Base-by-base conservation (phyloP, 2,888 invertebrate species). In the Rhogogaster chlorosoma region DNA sequence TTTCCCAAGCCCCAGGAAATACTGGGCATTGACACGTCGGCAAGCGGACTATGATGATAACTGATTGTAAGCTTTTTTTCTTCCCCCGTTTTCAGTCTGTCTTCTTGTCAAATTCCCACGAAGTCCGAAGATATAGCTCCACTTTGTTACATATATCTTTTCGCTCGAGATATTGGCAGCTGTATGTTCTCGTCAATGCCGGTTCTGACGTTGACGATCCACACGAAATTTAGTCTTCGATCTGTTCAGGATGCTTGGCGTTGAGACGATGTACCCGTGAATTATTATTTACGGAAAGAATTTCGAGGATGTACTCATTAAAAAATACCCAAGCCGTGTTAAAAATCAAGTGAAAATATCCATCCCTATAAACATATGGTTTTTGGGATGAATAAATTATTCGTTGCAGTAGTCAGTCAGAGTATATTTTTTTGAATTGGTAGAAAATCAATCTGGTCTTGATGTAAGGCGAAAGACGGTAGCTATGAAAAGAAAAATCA, bases 161-260 rank as follows among this genome's bases (percentile, higher is more conserved):
- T 32, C 32, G 18, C 4, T 32, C 67, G 32, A 67, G 67, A 32
- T 67, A 67, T 67, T 67, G 67, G 67, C 67, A 67, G 67, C 67
- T 67, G 32, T 67, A 32, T 67, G 32, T 67, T 67, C 5, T 32
- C 6, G 32, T 67, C 32, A 15, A 32, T 4, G 4, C 67, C 67
- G 32, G 2, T 67, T 67, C 4, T 32, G 32, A 32, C 67, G 29
- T 32, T 67, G 67, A 67, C 32, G 32, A 67, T 67, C 18, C 18
- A 67, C 18, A 67, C 29, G 32, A 67, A 67, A 18, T 67, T 32
- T 18, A 2, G 67, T 10, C 12, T 32, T 10, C 32, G 67, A 67
- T 67, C 15, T 32, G 61, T 26, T 22, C 61, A 61, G 5, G 26
- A 61, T 22, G 4, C 10, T 22, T 0, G 26, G 10, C 32, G 67